Conservation (phyloP, 2,113 vertebrate genomes). For the Dasypus novemcinctus region DNA sequence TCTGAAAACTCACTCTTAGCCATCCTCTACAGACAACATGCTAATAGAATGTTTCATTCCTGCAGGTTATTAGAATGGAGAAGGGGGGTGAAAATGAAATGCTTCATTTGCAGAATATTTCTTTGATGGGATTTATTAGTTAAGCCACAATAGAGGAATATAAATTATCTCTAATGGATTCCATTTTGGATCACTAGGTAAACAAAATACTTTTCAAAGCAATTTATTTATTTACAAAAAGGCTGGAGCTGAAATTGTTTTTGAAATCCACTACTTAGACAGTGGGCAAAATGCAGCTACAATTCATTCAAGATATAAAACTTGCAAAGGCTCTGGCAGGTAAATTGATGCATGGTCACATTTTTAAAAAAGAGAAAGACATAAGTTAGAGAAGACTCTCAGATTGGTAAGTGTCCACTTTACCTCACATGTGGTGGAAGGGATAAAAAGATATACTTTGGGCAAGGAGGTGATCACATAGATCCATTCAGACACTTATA, state of each 20-base stretch:
- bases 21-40: neutral
- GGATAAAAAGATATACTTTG: neutral
- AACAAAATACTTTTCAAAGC: slow-evolving; percentile 56
- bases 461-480: neutral
- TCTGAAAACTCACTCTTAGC: slow-evolving; percentile 6
- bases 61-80: neutral
- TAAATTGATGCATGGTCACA: neutral
- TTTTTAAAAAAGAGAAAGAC: neutral
- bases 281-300: neutral
- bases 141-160: neutral
- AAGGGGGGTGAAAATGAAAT: neutral
- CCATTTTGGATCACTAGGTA: slow-evolving; percentile 20
- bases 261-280: neutral
- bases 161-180: neutral
- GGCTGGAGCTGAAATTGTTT: slow-evolving; percentile 37
- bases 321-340: neutral
- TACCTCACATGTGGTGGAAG: fast-evolving
- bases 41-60: neutral
- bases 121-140: slow-evolving; percentile 3
- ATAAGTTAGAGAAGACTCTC: neutral
- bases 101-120: slow-evolving; percentile 6
- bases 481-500: neutral
- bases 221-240: slow-evolving; percentile 40
- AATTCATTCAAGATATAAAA: neutral
- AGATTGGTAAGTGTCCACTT: neutral